These are phyloP conservation scores for Drosophila mayaguana DNA, from an alignment of 2,888 invertebrate genomes.

Conservation along the genomic window DNA sequence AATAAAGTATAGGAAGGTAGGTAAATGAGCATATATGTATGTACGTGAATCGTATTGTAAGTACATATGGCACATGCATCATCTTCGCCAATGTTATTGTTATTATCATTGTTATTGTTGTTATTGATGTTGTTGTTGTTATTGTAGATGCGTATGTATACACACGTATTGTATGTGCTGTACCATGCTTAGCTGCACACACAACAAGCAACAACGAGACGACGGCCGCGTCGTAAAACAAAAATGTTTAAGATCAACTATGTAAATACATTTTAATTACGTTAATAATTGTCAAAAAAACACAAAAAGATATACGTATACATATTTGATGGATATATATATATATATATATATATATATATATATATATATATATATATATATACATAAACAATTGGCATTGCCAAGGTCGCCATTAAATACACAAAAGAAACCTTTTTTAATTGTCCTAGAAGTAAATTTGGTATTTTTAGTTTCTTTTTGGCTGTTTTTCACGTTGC, in stretches of 20 bases:
- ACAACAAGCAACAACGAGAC: constrained; percentile 48
- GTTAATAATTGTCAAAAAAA: constrained; percentile 77
- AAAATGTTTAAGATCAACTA: constrained; percentile 64
- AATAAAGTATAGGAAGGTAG: neutral
- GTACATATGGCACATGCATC: constrained; percentile 39
- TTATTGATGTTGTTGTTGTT: neutral
- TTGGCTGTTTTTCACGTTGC: constrained; percentile 4
- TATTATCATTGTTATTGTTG: constrained; percentile 18
- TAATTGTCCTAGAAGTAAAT: constrained; percentile 77
- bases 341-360: neutral
- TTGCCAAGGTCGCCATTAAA: constrained; percentile 73
- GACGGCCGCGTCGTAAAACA: constrained; percentile 61
- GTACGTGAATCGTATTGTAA: constrained; percentile 24
- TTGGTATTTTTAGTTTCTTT: constrained; percentile 12
- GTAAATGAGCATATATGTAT: constrained; percentile 1
- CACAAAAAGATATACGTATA: neutral
- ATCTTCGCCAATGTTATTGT: constrained; percentile 47
- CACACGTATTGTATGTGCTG: constrained; percentile 20
- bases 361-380: neutral
- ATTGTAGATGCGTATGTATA: constrained; percentile 12
- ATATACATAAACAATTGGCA: constrained; percentile 66
- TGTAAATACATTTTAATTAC: constrained; percentile 82
- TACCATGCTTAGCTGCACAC: constrained; percentile 78
- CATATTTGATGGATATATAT: neutral
- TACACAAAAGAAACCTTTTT: constrained; percentile 60